Conservation (phyloP, 2,888 invertebrate genomes). For the Heliconius charithonia region DNA sequence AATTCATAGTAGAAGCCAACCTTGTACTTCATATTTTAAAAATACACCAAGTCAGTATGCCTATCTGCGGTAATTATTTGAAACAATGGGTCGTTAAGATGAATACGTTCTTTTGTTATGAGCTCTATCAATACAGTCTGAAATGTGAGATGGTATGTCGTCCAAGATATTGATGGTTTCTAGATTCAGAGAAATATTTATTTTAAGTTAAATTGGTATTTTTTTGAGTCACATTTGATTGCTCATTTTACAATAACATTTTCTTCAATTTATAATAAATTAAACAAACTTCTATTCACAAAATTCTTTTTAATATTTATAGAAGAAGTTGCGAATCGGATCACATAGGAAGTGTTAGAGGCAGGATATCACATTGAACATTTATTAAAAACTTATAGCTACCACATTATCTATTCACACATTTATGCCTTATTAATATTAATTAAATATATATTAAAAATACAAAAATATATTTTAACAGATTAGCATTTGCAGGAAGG, state of each 20-base stretch:
- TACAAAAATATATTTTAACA: neutral
- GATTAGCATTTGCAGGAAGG: neutral
- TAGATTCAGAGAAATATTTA: neutral
- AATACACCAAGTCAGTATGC: neutral
- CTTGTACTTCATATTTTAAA: neutral
- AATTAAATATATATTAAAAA: neutral
- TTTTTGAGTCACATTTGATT: neutral
- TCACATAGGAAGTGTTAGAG: conserved; percentile 79
- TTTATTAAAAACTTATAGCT: conserved; percentile 64
- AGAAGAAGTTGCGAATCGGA: conserved; percentile 70
- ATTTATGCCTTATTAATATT: conserved; percentile 31
- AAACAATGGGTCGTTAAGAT: conserved; percentile 30
- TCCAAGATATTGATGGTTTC: conserved; percentile 12
- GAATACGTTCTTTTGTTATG: conserved; percentile 17
- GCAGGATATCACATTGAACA: conserved; percentile 83
- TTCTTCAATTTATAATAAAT: conserved; percentile 4
- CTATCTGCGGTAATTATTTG: conserved; percentile 22
- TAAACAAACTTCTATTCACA: conserved; percentile 54
- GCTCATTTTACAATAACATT: neutral
- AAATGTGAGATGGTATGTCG: conserved; percentile 5
- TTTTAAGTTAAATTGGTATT: neutral
- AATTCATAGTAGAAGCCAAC: neutral
- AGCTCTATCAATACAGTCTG: neutral
- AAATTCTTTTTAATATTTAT: conserved; percentile 71
- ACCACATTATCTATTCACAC: conserved; percentile 44